A percentile compares a stretch with the other conserved stretches of the same genome.
phyloP scores from a whole-genome alignment of 2,113 vertebrate genomes.

The Nothobranchius furzeri region DNA sequence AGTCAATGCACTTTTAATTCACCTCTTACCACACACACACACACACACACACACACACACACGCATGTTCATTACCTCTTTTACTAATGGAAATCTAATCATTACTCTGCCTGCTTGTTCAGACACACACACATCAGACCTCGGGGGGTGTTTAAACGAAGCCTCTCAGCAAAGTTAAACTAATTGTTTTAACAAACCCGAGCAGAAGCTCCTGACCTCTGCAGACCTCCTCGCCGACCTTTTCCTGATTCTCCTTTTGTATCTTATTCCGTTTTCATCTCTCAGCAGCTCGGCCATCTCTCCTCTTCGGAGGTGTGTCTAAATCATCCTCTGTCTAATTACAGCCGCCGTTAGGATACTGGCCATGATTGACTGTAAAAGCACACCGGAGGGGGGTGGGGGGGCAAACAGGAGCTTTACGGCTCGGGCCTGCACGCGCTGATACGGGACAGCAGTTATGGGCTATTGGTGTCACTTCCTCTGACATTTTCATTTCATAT shows the following conservation, averaged over 20 bases:
- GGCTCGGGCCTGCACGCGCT: slow-evolving; percentile 63
- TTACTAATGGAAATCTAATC: slow-evolving; percentile 75
- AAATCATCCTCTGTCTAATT: slow-evolving; percentile 63
- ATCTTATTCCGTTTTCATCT: not conserved
- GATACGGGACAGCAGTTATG: slow-evolving; percentile 64
- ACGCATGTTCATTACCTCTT: slow-evolving; percentile 65
- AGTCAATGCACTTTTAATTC: slow-evolving; percentile 88
- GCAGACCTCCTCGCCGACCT: not conserved
- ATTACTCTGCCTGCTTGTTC: slow-evolving; percentile 59
- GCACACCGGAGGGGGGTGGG: slow-evolving; percentile 49
- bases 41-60: slow-evolving; percentile 28
- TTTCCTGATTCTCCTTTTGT: slow-evolving; percentile 1
- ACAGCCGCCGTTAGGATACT: slow-evolving; percentile 65
- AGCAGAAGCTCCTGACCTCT: slow-evolving; percentile 44
- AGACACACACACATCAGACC: slow-evolving; percentile 35
- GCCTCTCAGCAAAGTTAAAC: slow-evolving; percentile 36
- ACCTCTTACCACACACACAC: slow-evolving; percentile 55
- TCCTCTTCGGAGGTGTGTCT: slow-evolving; percentile 18
- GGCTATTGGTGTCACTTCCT: slow-evolving; percentile 46
- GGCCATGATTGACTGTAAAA: slow-evolving; percentile 64
- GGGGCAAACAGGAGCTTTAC: slow-evolving; percentile 66
- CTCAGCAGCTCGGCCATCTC: slow-evolving; percentile 1
- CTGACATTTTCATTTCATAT: slow-evolving; percentile 73
- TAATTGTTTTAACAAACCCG: slow-evolving; percentile 66
- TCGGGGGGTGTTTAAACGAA: slow-evolving; percentile 49